Evolutionary conservation across 2,797 vertebrate species (phyloP).

Genomic region (Sebastolobus altivelis): DNA sequence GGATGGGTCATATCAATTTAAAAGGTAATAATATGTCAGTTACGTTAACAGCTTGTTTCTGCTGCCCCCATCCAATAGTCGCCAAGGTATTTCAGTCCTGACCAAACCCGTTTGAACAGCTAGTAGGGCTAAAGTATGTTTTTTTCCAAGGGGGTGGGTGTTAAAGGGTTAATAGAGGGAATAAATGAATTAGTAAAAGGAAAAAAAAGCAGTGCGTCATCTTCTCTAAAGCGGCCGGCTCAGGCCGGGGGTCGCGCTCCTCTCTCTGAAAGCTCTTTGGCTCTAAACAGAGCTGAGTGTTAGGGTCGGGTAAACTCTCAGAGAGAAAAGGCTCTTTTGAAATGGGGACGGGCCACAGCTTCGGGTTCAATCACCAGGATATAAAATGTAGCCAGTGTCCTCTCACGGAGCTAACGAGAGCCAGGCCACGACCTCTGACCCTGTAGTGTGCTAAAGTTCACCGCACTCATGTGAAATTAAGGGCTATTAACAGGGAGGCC

Average conservation of each 20-base stretch:
- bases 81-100: background rate
- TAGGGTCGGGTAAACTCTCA: slow-evolving; percentile 81
- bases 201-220: slow-evolving; percentile 25
- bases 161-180: slow-evolving; percentile 59
- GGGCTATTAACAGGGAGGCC: slow-evolving; percentile 77
- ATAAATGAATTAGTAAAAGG: slow-evolving; percentile 30
- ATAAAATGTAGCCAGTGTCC: slow-evolving; percentile 70
- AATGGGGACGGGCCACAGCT: slow-evolving; percentile 58
- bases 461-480: slow-evolving; percentile 82
- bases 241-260: slow-evolving; percentile 53
- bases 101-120: background rate
- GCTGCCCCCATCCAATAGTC: background rate
- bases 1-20: background rate
- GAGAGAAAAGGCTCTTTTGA: slow-evolving; percentile 72
- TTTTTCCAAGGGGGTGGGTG: background rate
- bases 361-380: slow-evolving; percentile 66
- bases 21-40: background rate
- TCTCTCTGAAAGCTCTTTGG: slow-evolving; percentile 30
- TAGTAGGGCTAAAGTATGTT: background rate
- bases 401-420: slow-evolving; percentile 79
- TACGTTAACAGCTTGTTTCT: background rate
- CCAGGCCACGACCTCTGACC: slow-evolving; percentile 73
- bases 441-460: slow-evolving; percentile 63
- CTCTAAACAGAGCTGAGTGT: slow-evolving; percentile 78
- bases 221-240: slow-evolving; percentile 34